phyloP scores from a whole-genome alignment of 2,113 vertebrate species.

The Albula glossodonta region DNA sequence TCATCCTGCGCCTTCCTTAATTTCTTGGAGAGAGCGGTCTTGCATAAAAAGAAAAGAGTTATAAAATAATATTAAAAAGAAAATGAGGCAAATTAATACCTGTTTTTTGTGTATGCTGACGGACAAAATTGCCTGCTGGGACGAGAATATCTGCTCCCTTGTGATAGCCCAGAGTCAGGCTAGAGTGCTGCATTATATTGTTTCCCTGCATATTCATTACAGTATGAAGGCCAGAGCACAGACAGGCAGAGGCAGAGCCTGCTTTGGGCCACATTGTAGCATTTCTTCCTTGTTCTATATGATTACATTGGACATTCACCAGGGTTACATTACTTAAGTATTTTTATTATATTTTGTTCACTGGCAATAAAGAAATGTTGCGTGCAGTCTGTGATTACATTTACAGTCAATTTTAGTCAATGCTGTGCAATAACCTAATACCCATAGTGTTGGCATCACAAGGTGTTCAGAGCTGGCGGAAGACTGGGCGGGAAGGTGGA shows the following conservation, averaged over 20 bases:
- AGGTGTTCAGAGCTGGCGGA: too few relatives aligned
- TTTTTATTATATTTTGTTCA: not conserved
- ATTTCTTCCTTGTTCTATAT: not conserved
- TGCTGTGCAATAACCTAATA: too few relatives aligned
- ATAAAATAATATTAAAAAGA: too few relatives aligned
- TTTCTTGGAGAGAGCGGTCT: not conserved
- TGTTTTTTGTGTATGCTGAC: not conserved
- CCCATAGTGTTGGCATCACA: too few relatives aligned
- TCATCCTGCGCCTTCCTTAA: not conserved
- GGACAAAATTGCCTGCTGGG: not conserved
- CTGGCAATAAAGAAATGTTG: not conserved
- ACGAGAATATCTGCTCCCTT: not conserved
- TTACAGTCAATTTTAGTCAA: too few relatives aligned
- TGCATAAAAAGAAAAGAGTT: too few relatives aligned
- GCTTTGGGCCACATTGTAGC: not conserved
- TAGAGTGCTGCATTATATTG: not conserved
- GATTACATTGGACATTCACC: not conserved
- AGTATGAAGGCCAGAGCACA: not conserved
- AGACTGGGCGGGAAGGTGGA: too few relatives aligned
- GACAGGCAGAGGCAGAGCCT: not conserved
- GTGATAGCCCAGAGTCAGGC: not conserved
- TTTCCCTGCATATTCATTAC: not conserved
- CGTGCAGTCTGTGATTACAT: not conserved
- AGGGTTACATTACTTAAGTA: not conserved
- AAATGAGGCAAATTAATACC: not conserved